Conservation (phyloP, 2,888 invertebrate genomes). For the Coenonympha glycerion region DNA sequence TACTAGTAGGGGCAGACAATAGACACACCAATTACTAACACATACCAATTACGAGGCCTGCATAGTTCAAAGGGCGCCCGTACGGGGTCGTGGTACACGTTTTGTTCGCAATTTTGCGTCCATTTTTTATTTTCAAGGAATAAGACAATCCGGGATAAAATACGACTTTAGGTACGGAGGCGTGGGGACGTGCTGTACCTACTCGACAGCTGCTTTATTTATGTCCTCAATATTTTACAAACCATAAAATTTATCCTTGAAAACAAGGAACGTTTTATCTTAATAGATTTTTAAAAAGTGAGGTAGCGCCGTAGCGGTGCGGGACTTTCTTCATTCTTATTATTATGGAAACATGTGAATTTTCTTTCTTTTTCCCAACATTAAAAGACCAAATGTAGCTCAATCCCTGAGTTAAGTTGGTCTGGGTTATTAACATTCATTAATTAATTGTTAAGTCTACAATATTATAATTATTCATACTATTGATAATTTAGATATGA, state of each 20-base stretch:
- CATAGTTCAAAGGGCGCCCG: neutral
- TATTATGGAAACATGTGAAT: too few species aligned
- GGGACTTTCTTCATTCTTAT: neutral
- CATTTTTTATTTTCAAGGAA: conserved; percentile 61
- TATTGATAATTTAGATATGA: too few species aligned
- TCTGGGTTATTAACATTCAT: too few species aligned
- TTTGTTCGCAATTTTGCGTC: conserved; percentile 53
- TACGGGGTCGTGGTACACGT: conserved; percentile 34
- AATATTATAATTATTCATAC: too few species aligned
- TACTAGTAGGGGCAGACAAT: too few species aligned
- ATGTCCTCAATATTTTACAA: conserved; percentile 73
- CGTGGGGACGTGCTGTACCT: conserved; percentile 67
- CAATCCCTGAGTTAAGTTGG: too few species aligned
- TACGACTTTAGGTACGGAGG: conserved; percentile 58
- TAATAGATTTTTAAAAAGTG: conserved; percentile 54
- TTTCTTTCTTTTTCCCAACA: too few species aligned
- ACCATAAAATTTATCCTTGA: conserved; percentile 70
- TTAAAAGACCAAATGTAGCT: too few species aligned
- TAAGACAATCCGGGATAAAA: conserved; percentile 68
- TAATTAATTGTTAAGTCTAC: too few species aligned
- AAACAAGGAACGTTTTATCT: conserved; percentile 69
- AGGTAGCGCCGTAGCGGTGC: neutral
- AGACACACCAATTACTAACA: neutral
- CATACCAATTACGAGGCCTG: neutral
- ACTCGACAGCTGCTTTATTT: conserved; percentile 70